These are phyloP conservation scores for Malurus melanocephalus DNA, from an alignment of 2,113 vertebrate genomes.

Conservation along the genomic window DNA sequence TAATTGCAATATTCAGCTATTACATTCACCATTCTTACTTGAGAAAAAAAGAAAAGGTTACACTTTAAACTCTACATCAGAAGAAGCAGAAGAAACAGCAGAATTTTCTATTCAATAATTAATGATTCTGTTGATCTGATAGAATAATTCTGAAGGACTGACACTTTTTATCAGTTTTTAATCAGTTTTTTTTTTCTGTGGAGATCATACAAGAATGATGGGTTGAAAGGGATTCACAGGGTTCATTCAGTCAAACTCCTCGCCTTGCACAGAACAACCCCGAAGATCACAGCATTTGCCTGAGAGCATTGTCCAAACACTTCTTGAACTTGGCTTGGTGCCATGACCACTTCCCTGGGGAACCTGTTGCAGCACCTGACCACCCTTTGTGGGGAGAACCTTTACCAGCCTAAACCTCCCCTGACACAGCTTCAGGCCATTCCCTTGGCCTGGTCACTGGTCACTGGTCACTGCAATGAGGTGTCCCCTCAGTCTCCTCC, in stretches of 20 bases:
- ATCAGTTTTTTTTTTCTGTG: neutral
- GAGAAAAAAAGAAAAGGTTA: neutral
- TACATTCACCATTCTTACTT: rapidly evolving
- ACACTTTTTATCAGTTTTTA: neutral
- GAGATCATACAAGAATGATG: neutral
- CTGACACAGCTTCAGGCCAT: neutral
- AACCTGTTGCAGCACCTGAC: neutral
- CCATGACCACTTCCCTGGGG: neutral
- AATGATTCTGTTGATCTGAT: neutral
- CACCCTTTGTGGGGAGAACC: neutral
- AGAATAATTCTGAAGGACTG: neutral
- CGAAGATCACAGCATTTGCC: neutral
- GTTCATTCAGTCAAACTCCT: neutral
- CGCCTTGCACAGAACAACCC: too few species aligned
- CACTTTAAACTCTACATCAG: neutral
- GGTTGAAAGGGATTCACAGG: neutral
- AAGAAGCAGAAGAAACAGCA: neutral
- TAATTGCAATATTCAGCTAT: neutral
- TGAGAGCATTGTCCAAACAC: neutral
- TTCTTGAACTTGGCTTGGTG: neutral
- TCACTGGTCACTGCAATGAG: neutral
- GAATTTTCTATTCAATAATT: neutral
- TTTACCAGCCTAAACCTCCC: neutral
- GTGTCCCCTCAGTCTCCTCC: neutral
- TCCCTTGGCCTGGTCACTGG: neutral